Conservation (phyloP, 2,888 invertebrate genomes). For the Cantharis flavilabris region DNA sequence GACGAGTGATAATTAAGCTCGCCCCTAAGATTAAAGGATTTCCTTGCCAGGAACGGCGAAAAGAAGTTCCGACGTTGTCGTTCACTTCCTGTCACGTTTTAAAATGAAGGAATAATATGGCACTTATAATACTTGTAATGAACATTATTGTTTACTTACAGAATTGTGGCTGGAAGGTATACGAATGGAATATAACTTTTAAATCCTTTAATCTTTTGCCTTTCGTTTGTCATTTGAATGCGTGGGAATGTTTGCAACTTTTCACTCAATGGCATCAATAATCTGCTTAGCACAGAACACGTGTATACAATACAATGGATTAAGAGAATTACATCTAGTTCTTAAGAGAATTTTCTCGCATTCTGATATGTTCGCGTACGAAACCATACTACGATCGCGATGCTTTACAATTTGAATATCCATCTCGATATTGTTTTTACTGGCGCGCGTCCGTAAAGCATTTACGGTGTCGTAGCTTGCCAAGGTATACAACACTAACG, state of each 20-base stretch:
- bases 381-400: slow-evolving; percentile 43
- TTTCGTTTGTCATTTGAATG: slow-evolving; percentile 30
- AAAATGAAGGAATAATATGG: background rate
- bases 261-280: slow-evolving; percentile 7
- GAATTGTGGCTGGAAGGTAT: slow-evolving; percentile 7
- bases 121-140: background rate
- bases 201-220: slow-evolving; percentile 34
- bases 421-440: slow-evolving; percentile 47
- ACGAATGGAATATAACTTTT: slow-evolving; percentile 23
- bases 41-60: slow-evolving; percentile 6
- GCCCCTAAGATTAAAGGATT: slow-evolving; percentile 23
- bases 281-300: slow-evolving; percentile 39
- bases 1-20: slow-evolving; percentile 14
- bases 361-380: slow-evolving; percentile 37
- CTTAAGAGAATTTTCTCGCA: slow-evolving; percentile 22
- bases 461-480: slow-evolving; percentile 38
- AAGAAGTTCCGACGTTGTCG: slow-evolving; percentile 15
- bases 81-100: slow-evolving; percentile 14
- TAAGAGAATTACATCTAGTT: background rate
- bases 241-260: slow-evolving; percentile 44
- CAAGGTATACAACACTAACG: slow-evolving; percentile 46
- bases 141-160: slow-evolving; percentile 15
- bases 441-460: slow-evolving; percentile 43
- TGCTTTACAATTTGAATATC: slow-evolving; percentile 43
- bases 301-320: slow-evolving; percentile 20